Evolutionary conservation across 2,797 vertebrate genomes (phyloP), one percentile per base, ranked within the genome.

Genomic region (Danio albolineatus): DNA sequence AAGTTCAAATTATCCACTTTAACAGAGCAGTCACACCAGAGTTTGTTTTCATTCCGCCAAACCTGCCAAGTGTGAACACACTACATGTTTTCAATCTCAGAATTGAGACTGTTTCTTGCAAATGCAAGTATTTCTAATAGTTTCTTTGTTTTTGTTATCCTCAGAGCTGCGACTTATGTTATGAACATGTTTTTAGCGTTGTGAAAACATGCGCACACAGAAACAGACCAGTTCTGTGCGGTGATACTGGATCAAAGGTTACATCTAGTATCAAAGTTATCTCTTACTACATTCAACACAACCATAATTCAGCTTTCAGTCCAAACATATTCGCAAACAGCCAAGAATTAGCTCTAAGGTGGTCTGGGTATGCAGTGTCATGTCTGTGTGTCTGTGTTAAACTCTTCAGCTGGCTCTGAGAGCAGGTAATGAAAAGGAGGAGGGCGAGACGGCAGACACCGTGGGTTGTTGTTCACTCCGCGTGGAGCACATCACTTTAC

Each of bases 381-480:
- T 14, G 1, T 7, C 8, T 62, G 16, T 41, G 13, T 89, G 10
- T 86, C 6, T 87, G n/a, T 76, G 81, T 65, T 74, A 14, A 53
- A 12, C 70, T 71, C 71, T 80, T 74, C 90, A 95, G 93, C 85
- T 93, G 84, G 92, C 90, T 21, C 88, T 95, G 90, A 92, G 93
- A 87, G 94, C 95, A 75, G 95, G 95, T 88, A 94, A 93, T 36
- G 92, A 95, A 87, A 95, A 91, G 77, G 94, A 95, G 86, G 94
- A 95, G 85, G 94, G 93, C 1, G 95, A 95, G 88, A 89, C 92
- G 0, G 94, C 94, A 0, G 94, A 95, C 87, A 95, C 94, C 0
- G 93, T 96, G 51, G 95, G 94, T 79, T 95, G 95, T 88, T 95
- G 94, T 85, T 95, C 94, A 0, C 89, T 95, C 49, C 90, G 94